Evolutionary conservation across 2,797 vertebrate genomes (phyloP).

Genomic region (Siniperca obscura): DNA sequence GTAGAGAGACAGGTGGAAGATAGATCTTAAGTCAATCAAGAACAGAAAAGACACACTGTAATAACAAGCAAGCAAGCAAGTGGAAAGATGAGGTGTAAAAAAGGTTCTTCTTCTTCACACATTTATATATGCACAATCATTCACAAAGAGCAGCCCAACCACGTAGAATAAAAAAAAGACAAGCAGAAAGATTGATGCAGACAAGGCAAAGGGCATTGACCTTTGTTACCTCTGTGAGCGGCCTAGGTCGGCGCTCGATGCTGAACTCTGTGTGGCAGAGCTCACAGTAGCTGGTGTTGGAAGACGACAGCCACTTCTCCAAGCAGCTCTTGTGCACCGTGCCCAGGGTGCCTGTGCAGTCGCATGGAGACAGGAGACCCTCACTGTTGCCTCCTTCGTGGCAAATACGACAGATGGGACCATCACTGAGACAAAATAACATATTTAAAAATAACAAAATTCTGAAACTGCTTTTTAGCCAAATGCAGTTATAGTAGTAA

Average conservation of each 20-base stretch:
- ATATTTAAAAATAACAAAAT: neutral
- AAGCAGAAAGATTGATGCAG: constrained; percentile 43
- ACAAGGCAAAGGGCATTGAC: constrained; percentile 61
- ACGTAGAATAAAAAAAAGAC: neutral
- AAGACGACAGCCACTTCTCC: constrained; percentile 97
- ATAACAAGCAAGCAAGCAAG: constrained; percentile 26
- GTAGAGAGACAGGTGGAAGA: neutral
- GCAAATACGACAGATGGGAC: constrained; percentile 97
- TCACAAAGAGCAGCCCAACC: constrained; percentile 8
- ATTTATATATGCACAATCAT: neutral
- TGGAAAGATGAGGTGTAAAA: constrained; percentile 13
- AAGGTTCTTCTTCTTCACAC: neutral
- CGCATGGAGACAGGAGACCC: constrained; percentile 91
- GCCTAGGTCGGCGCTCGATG: constrained; percentile 91
- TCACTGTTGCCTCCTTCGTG: constrained; percentile 92
- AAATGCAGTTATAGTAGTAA: neutral
- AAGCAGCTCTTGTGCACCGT: constrained; percentile 96
- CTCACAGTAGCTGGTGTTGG: constrained; percentile 98
- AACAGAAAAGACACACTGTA: neutral
- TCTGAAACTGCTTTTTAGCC: neutral
- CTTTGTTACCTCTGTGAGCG: constrained; percentile 92
- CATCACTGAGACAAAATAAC: constrained; percentile 84
- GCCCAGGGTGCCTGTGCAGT: constrained; percentile 94
- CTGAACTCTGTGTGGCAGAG: constrained; percentile 96
- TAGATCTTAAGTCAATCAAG: constrained; percentile 1